phyloP scores from a whole-genome alignment of 1,140 invertebrate species.

The Octopus sinensis region DNA sequence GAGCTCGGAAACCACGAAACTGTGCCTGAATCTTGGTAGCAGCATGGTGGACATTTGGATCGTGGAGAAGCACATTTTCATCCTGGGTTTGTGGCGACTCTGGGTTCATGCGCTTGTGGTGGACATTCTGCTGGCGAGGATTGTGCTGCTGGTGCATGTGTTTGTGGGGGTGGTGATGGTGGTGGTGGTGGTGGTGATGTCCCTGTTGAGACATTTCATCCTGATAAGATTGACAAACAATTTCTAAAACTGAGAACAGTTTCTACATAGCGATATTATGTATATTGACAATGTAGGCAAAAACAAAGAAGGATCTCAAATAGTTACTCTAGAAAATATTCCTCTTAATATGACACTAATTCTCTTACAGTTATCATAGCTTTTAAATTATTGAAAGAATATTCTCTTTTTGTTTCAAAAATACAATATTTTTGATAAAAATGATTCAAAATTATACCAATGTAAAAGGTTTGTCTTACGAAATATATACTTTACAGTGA shows the following conservation, averaged over 20 bases:
- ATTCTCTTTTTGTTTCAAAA: no score
- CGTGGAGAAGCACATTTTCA: background rate
- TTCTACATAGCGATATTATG: no score
- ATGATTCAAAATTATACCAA: no score
- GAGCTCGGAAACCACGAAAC: constrained; percentile 64
- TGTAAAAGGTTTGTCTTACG: no score
- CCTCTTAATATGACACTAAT: no score
- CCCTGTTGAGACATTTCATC: background rate
- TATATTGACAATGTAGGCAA: no score
- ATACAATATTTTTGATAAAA: no score
- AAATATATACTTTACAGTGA: no score
- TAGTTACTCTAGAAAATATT: no score
- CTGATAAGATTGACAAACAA: constrained; percentile 1
- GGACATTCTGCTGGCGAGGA: background rate
- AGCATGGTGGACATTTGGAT: constrained; percentile 56
- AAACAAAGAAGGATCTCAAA: no score
- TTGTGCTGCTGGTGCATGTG: background rate
- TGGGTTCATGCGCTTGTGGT: background rate
- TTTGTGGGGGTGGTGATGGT: background rate
- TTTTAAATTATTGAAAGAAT: no score
- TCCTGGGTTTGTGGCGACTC: background rate
- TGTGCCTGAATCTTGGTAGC: constrained; percentile 74
- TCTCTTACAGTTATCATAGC: no score
- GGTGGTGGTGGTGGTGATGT: background rate
- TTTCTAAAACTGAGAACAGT: background rate